Evolutionary conservation across 2,113 vertebrate genomes (phyloP).

Genomic region (Indicator maculatus): DNA sequence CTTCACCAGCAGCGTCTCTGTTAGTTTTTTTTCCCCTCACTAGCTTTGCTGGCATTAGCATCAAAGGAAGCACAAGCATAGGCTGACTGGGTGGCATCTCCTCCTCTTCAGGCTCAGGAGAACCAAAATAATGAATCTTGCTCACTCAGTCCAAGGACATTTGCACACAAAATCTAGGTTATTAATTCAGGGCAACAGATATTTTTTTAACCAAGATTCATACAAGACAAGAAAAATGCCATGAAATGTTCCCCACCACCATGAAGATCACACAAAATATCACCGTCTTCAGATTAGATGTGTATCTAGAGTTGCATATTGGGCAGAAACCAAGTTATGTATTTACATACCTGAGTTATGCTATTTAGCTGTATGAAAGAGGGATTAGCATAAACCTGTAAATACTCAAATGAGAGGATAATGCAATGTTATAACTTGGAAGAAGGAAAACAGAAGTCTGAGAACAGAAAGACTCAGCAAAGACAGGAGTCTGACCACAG

Average conservation of each 20-base stretch:
- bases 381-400: background rate
- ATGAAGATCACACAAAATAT: background rate
- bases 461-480: background rate
- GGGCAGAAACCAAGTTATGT: background rate
- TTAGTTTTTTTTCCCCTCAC: background rate
- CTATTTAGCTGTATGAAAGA: background rate
- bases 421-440: background rate
- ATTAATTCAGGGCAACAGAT: background rate
- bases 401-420: background rate
- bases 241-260: background rate
- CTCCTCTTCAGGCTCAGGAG: background rate
- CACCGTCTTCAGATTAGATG: background rate
- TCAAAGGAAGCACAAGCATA: conserved; percentile 1
- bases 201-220: background rate
- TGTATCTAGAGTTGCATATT: background rate
- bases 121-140: background rate
- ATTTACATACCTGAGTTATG: background rate
- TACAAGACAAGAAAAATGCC: background rate
- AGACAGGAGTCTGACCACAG: background rate
- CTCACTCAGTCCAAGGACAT: background rate
- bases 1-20: background rate
- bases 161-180: background rate
- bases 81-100: conserved; percentile 24
- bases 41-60: background rate
- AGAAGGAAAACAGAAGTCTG: background rate